Percentiles rank a stretch among this genome's conserved stretches.
Evolutionary conservation across 2,113 vertebrate genomes (phyloP).

Genomic region (Microtus ochrogaster): DNA sequence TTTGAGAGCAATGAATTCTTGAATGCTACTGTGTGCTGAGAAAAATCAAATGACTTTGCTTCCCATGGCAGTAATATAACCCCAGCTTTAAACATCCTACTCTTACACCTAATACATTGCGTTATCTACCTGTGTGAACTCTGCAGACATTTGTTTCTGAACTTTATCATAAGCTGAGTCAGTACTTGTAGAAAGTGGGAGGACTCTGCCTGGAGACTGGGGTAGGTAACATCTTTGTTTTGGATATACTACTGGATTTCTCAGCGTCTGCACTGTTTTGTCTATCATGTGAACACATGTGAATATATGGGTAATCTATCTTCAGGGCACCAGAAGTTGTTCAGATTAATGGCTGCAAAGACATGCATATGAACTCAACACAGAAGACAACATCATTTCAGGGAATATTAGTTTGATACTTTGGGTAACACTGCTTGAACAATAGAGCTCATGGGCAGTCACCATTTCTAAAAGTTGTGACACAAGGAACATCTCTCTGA

Average conservation of each 20-base stretch:
- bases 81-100: neutral
- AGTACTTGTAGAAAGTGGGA: neutral
- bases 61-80: neutral
- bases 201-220: neutral
- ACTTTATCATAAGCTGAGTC: neutral
- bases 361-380: neutral
- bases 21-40: neutral
- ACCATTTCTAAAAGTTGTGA: neutral
- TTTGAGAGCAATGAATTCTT: conserved; percentile 2
- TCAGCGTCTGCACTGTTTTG: neutral
- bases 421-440: neutral
- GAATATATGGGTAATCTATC: accelerated
- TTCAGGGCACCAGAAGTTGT: neutral
- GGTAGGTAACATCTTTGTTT: neutral
- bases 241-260: neutral
- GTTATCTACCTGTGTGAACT: neutral
- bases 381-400: neutral
- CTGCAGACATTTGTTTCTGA: neutral
- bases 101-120: neutral
- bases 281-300: neutral
- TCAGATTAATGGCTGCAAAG: neutral
- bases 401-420: neutral
- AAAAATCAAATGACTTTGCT: neutral
- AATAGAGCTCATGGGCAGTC: neutral
- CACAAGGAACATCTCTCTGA: neutral